Evolutionary conservation across 2,797 vertebrate genomes (phyloP).

Genomic region (Apodemus agrarius): DNA sequence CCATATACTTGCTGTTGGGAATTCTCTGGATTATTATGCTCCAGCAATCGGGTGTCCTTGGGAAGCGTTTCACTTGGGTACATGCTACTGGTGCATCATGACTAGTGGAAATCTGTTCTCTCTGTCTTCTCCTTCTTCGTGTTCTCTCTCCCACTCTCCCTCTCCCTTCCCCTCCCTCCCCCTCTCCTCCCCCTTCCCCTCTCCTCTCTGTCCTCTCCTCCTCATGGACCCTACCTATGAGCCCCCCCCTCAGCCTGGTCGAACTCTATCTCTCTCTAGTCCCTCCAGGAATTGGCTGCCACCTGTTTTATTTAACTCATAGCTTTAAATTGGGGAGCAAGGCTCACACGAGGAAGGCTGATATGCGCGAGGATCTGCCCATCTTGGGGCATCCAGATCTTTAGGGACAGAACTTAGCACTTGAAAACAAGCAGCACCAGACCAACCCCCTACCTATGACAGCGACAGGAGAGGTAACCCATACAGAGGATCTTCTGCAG

Average conservation of each 20-base stretch:
- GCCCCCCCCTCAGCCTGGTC: not conserved
- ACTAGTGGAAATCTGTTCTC: not conserved
- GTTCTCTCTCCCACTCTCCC: too few species aligned
- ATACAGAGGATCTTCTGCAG: not conserved
- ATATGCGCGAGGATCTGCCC: fast-evolving
- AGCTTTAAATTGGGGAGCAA: not conserved
- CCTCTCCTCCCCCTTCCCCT: too few species aligned
- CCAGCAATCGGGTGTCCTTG: not conserved
- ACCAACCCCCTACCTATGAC: not conserved
- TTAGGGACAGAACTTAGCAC: not conserved
- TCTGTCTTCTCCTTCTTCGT: not conserved
- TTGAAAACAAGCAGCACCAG: not conserved
- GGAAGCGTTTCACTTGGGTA: not conserved
- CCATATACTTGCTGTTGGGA: not conserved
- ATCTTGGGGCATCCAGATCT: not conserved
- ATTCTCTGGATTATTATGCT: not conserved
- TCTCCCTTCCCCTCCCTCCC: too few species aligned
- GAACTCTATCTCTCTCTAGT: not conserved
- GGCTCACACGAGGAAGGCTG: not conserved
- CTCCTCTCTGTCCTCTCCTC: too few species aligned
- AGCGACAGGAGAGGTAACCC: not conserved
- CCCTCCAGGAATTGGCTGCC: not conserved
- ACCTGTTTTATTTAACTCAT: not conserved
- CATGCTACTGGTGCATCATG: not conserved
- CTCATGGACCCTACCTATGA: not conserved